Percentiles rank a stretch among this genome's conserved stretches.
Conservation (phyloP, 2,113 vertebrate genomes). For the Phylloscopus whistleri region DNA sequence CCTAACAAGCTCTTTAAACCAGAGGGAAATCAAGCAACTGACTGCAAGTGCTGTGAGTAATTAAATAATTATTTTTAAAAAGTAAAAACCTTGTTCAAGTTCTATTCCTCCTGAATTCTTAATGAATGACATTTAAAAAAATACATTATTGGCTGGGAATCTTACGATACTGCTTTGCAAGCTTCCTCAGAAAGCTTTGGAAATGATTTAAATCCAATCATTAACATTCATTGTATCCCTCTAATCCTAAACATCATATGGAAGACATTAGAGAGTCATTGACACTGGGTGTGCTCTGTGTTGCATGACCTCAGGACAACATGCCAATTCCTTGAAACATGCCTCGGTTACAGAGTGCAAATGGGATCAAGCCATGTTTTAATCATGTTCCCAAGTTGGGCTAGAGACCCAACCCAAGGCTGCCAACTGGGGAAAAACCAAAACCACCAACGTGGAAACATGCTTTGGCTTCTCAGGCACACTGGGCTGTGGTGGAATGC, state of each 20-base stretch:
- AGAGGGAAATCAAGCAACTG: background rate
- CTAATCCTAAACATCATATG: constrained; percentile 44
- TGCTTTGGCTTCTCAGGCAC: background rate
- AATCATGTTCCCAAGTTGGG: background rate
- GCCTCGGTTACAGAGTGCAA: constrained; percentile 11
- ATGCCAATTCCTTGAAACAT: constrained; percentile 8
- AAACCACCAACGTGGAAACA: background rate
- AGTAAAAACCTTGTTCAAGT: background rate
- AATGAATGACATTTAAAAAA: background rate
- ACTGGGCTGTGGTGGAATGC: background rate
- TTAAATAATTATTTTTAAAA: background rate
- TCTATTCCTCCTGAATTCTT: background rate
- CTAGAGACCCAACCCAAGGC: background rate
- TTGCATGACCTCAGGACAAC: constrained; percentile 40
- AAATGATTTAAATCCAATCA: background rate
- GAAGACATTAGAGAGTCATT: constrained; percentile 23
- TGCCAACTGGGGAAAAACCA: background rate
- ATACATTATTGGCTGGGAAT: background rate
- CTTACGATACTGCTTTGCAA: background rate
- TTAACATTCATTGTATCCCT: background rate
- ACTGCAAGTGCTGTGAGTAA: background rate
- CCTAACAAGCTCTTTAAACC: background rate
- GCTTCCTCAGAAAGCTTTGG: background rate
- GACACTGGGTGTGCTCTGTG: background rate
- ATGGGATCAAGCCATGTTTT: constrained; percentile 30